Base-by-base conservation (phyloP, 2,113 vertebrate species). In the Neodontobutis hainanensis region DNA sequence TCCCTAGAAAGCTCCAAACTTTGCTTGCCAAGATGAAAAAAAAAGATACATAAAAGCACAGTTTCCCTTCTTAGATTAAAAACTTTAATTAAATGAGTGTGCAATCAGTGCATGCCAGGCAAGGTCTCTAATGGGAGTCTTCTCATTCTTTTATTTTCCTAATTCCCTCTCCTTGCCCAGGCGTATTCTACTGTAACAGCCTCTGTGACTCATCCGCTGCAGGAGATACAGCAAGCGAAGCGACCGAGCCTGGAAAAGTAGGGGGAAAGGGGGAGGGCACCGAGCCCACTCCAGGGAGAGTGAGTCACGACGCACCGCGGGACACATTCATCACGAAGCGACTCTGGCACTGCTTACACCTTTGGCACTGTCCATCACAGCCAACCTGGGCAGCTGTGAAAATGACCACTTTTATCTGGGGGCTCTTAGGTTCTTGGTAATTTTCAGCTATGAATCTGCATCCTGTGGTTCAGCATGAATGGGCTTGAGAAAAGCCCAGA, bases 141-240 rank as follows among this genome's bases (percentile, higher is more conserved):
- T 61, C 65, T 80, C 58, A 40, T 68, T 80, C 68, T 77, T 71
- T 78, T 77, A 56, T 87, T 83, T 74, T 65, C 80, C 81, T 86
- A 87, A 87, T 85, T 78, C 75, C 46, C 79, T 69, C 59, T 75
- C 68, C 65, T 76, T 51, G 47, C 75, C 74, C 63, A 65, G 75
- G 74, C 71, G 51, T 70, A 65, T 72, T 63, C 61, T 80, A 81
- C 80, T 85, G 81, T 86, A 88, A 75, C 82, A 80, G 78, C 82
- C 76, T 73, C 84, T 87, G 68, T 90, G 88, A 89, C 82, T 91
- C 86, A 90, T 86, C 85, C 66, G 73, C 85, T 77, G 85, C 80
- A 80, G 84, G 73, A 80, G 77, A 67, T 61, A 61, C 14, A 47
- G 45, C 45, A 59, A 76, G 75, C 72, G 68, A 71, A 78, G 83